Percentiles rank a stretch among this genome's conserved stretches.
phyloP scores from a whole-genome alignment of 1,140 invertebrate species.

The Dendrolimus kikuchii region DNA sequence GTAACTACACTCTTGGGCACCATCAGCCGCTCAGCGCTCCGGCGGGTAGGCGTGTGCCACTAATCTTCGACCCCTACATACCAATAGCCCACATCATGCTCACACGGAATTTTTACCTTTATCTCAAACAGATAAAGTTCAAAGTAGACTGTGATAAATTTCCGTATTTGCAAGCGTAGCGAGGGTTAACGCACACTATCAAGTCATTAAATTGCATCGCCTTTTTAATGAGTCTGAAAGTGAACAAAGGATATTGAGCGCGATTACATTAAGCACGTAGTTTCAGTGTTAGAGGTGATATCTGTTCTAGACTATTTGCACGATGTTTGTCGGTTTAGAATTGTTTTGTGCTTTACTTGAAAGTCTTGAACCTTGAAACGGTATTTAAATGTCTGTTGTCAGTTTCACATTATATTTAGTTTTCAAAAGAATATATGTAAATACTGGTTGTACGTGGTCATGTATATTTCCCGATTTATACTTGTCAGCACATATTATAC shows the following conservation, averaged over 20 bases:
- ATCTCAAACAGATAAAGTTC: constrained; percentile 21
- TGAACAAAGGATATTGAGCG: constrained; percentile 70
- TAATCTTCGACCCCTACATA: constrained; percentile 69
- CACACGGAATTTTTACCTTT: constrained; percentile 33
- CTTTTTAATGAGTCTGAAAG: constrained; percentile 72
- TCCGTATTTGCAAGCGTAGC: constrained; percentile 61
- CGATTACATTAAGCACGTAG: constrained; percentile 68
- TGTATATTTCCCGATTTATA: too few species aligned
- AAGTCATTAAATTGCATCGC: constrained; percentile 72
- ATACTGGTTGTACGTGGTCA: too few species aligned
- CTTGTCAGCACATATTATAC: too few species aligned
- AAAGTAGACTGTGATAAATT: constrained; percentile 18
- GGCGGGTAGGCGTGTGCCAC: constrained; percentile 64
- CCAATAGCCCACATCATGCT: constrained; percentile 39
- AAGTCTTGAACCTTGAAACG: too few species aligned
- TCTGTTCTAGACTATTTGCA: constrained; percentile 31
- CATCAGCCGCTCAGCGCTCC: constrained; percentile 67
- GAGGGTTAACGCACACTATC: constrained; percentile 70
- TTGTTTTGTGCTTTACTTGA: too few species aligned
- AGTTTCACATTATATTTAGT: background rate
- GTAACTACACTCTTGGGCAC: constrained; percentile 71
- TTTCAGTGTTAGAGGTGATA: constrained; percentile 48
- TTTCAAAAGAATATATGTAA: too few species aligned
- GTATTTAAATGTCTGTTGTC: background rate
- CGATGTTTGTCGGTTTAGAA: constrained; percentile 19